A percentile compares a stretch with the other conserved stretches of the same genome.
These are phyloP conservation scores for Cetonia aurata DNA, from an alignment of 2,888 invertebrate species.

Conservation along the genomic window DNA sequence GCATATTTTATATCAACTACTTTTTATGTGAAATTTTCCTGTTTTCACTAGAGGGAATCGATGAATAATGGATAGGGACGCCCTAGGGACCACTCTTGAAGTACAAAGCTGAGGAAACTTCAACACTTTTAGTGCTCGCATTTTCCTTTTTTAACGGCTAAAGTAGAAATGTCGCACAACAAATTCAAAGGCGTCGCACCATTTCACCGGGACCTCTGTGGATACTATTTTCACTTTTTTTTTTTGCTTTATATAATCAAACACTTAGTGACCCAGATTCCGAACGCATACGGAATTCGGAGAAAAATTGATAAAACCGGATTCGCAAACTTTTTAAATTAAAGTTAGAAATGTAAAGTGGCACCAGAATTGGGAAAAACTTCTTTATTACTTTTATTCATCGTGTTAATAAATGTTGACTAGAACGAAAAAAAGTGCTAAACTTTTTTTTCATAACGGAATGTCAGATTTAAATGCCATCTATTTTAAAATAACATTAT, in stretches of 20 bases:
- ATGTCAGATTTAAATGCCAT: slow-evolving; percentile 10
- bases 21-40: slow-evolving; percentile 41
- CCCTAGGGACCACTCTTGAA: slow-evolving; percentile 59
- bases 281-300: slow-evolving; percentile 32
- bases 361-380: slow-evolving; percentile 39
- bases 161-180: slow-evolving; percentile 37
- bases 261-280: slow-evolving; percentile 40
- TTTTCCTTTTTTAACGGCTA: slow-evolving; percentile 46
- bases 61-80: slow-evolving; percentile 60
- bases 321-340: slow-evolving; percentile 38
- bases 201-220: slow-evolving; percentile 26
- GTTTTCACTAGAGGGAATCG: slow-evolving; percentile 55
- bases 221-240: slow-evolving; percentile 22
- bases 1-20: slow-evolving; percentile 32
- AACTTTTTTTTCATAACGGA: slow-evolving; percentile 18
- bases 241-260: slow-evolving; percentile 21
- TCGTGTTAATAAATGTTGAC: slow-evolving; percentile 41
- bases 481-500: no score
- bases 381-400: slow-evolving; percentile 43
- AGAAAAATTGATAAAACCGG: slow-evolving; percentile 41
- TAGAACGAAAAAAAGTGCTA: slow-evolving; percentile 15
- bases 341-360: slow-evolving; percentile 42
- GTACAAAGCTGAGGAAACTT: slow-evolving; percentile 57
- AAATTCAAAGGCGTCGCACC: slow-evolving; percentile 31
- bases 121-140: slow-evolving; percentile 57